Conservation (phyloP, 2,113 vertebrate species). For the Malurus melanocephalus region DNA sequence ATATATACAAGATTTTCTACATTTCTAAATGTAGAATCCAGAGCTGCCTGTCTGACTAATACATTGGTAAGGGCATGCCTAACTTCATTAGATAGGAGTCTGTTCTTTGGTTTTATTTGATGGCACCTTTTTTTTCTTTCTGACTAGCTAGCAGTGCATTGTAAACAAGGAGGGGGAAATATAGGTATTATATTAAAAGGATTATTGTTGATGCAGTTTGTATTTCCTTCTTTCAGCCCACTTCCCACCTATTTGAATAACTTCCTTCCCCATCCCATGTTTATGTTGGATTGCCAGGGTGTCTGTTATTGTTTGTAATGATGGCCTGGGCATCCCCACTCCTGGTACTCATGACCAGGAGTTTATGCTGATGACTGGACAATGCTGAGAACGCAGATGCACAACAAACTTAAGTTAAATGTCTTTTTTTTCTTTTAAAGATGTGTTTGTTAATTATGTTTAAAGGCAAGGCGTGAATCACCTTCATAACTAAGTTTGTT, state of each 20-base stretch:
- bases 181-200: not conserved
- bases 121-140: not conserved
- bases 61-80: not conserved
- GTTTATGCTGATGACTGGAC: not conserved
- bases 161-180: not conserved
- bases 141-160: not conserved
- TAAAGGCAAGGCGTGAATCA: not conserved
- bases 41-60: slow-evolving; percentile 21
- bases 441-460: not conserved
- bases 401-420: not conserved
- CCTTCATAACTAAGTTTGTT: not conserved
- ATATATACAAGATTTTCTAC: slow-evolving; percentile 7
- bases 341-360: not conserved
- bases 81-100: not conserved
- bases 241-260: not conserved
- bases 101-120: not conserved
- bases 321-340: not conserved
- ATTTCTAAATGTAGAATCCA: slow-evolving; percentile 20
- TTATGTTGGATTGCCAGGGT: not conserved
- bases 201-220: not conserved
- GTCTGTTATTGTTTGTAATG: not conserved
- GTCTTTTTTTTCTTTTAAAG: slow-evolving; percentile 8
- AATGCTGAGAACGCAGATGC: not conserved
- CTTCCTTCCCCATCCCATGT: not conserved
- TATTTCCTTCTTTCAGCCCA: not conserved